Conservation (phyloP, 2,113 vertebrate genomes). For the Apus apus region DNA sequence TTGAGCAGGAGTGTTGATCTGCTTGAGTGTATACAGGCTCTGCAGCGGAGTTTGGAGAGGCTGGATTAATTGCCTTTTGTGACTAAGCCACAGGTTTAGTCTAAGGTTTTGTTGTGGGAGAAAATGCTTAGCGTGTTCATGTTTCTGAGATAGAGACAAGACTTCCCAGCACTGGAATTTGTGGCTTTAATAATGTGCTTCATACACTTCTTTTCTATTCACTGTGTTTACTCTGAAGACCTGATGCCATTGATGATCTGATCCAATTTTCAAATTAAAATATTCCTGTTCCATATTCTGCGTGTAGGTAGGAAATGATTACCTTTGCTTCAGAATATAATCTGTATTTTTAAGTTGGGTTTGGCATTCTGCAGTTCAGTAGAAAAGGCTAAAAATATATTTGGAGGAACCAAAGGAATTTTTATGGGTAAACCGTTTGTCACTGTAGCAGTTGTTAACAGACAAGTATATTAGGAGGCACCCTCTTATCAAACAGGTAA, state of each 20-base stretch:
- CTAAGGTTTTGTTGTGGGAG: background rate
- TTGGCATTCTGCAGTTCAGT: background rate
- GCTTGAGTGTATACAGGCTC: too few relatives aligned
- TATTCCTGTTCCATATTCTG: background rate
- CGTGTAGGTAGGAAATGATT: background rate
- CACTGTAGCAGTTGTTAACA: background rate
- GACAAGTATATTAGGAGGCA: background rate
- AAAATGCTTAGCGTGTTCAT: background rate
- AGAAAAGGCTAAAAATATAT: background rate
- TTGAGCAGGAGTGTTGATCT: too few relatives aligned
- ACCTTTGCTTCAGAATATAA: background rate
- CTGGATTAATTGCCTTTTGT: too few relatives aligned
- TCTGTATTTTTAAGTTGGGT: background rate
- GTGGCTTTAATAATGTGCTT: background rate
- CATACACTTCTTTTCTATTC: background rate
- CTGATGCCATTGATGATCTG: background rate
- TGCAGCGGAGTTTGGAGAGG: too few relatives aligned
- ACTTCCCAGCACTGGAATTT: background rate
- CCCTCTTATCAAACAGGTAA: background rate
- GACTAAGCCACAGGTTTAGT: background rate
- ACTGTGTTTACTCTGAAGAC: background rate
- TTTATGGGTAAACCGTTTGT: background rate
- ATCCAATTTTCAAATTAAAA: background rate
- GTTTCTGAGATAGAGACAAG: background rate
- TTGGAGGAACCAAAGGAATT: background rate